Evolutionary conservation across 2,797 vertebrate genomes (phyloP), one percentile per base, ranked within the genome.

Genomic region (Crypturellus tataupa): DNA sequence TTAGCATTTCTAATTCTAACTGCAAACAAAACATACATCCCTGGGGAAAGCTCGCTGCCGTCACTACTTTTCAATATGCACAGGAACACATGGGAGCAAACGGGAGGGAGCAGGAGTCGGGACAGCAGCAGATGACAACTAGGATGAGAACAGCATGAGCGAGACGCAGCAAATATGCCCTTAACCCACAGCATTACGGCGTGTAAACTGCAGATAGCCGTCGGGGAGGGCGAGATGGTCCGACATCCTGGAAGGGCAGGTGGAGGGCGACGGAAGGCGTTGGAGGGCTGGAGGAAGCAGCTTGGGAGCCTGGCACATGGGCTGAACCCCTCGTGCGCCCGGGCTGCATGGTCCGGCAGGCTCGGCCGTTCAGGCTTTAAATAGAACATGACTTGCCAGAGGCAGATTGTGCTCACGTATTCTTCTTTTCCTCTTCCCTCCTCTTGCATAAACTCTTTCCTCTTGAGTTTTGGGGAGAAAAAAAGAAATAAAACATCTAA

Each of bases 381-480:
- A 92, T 15, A 93, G 85, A 95, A 80, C 71, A 85, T 58, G 68
- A 88, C 60, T 88, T 81, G 78, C 87, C 83, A 67, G 65, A 94
- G 87, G 92, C 88, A 90, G 47, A 91, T 84, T 71, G 20, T 20
- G 80, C 62, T 83, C 70, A 64, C 85, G 82, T 62, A 80, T 64
- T 94, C 67, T 83, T 49, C 44, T 49, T 81, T 69, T 70, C 49
- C 71, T 89, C 67, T 24, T 89, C 31, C 29, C 25, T 9, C 70
- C 35, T 86, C 68, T 56, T 90, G 64, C 68, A 79, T 56, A 87
- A 94, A 89, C 39, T 19, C 68, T 73, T 67, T 39, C n/a, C 24
- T 51, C 35, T 77, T 63, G 51, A 33, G 51, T 63, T 63, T 29
- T 12, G 49, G 24, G 24, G 37, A 19, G 25, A 40, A 73, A 20